phyloP scores from a whole-genome alignment of 1,140 invertebrate genomes.

The Wiebesia pumilae region DNA sequence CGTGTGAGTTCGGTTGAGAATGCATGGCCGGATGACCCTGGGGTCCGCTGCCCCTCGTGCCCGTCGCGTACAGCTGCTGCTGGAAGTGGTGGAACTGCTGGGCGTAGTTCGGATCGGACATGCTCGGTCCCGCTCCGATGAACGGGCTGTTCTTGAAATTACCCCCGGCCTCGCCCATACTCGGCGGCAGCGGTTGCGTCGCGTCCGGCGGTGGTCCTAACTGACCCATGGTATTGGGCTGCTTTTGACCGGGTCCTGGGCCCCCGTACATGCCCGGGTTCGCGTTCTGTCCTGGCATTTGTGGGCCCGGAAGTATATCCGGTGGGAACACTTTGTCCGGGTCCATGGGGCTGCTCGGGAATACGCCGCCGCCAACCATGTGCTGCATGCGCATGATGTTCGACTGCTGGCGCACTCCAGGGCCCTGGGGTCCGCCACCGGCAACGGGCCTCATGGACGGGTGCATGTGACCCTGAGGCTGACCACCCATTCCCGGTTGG shows the following conservation, averaged over 20 bases:
- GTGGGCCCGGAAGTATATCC: slow-evolving; percentile 69
- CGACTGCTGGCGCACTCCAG: slow-evolving; percentile 58
- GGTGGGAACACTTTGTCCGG: slow-evolving; percentile 71
- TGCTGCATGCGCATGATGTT: slow-evolving; percentile 77
- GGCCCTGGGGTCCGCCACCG: slow-evolving; percentile 42
- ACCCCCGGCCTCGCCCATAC: slow-evolving; percentile 80
- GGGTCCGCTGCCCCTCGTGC: slow-evolving; percentile 80
- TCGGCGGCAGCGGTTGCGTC: slow-evolving; percentile 85
- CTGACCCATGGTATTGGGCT: slow-evolving; percentile 76
- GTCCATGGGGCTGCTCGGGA: slow-evolving; percentile 74
- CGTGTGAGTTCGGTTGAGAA: slow-evolving; percentile 70
- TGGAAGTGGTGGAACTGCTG: slow-evolving; percentile 97
- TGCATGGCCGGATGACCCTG: slow-evolving; percentile 68
- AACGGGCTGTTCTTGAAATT: slow-evolving; percentile 88
- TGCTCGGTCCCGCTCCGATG: slow-evolving; percentile 87
- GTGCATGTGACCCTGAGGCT: slow-evolving; percentile 62
- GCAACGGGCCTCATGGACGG: slow-evolving; percentile 72
- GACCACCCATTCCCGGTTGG: slow-evolving; percentile 68
- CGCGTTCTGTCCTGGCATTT: slow-evolving; percentile 61
- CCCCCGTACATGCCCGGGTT: slow-evolving; percentile 69
- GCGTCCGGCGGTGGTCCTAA: slow-evolving; percentile 76
- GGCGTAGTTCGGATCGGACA: slow-evolving; percentile 92
- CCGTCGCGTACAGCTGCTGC: slow-evolving; percentile 94
- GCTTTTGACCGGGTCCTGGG: slow-evolving; percentile 58
- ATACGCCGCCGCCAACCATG: slow-evolving; percentile 75